Conservation (phyloP, 1,140 invertebrate species). For the Aphelinus certus region DNA sequence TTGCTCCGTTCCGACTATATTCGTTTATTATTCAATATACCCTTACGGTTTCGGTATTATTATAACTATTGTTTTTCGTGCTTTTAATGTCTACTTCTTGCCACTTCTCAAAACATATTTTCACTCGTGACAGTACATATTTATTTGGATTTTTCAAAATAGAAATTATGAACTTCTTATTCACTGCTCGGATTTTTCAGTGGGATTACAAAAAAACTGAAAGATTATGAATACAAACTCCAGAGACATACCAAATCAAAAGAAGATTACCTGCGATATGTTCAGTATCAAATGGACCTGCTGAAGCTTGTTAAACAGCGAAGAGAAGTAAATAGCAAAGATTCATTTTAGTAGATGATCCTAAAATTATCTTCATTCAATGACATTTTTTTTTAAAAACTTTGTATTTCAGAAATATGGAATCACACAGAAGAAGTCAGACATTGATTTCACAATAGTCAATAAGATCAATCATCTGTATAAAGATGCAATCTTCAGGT, state of each 20-base stretch:
- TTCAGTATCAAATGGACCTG: conserved; percentile 77
- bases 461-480: conserved; percentile 75
- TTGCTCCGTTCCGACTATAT: not conserved
- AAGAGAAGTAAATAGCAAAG: conserved; percentile 57
- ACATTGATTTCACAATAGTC: conserved; percentile 74
- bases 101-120: conserved; percentile 23
- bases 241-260: conserved; percentile 74
- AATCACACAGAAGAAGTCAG: conserved; percentile 70
- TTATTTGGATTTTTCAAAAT: too few species aligned
- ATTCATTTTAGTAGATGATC: too few species aligned
- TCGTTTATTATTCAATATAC: too few species aligned
- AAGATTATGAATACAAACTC: conserved; percentile 78
- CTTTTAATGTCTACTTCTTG: conserved; percentile 32
- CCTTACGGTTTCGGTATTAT: too few species aligned
- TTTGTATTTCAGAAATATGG: conserved; percentile 64
- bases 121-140: too few species aligned
- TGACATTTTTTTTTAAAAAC: too few species aligned
- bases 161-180: conserved; percentile 1
- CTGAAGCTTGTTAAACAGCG: conserved; percentile 72
- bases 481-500: conserved; percentile 70
- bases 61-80: too few species aligned
- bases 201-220: conserved; percentile 74
- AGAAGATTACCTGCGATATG: conserved; percentile 78
- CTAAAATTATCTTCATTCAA: too few species aligned
- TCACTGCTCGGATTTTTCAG: conserved; percentile 59